Evolutionary conservation across 2,888 invertebrate genomes (phyloP).

Genomic region (Hartigia nigra): DNA sequence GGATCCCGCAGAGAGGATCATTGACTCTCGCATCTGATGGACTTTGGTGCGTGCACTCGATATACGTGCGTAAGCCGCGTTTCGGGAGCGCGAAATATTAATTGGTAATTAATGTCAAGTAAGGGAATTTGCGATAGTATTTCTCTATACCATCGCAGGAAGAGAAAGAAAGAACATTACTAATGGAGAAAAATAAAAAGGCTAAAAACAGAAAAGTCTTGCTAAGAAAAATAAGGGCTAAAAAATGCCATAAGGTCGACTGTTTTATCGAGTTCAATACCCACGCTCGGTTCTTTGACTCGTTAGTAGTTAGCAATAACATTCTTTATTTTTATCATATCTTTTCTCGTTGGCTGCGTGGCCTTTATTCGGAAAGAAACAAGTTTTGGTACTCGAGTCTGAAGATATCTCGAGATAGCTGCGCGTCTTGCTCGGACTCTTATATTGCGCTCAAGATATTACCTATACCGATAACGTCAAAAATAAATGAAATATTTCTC

Average conservation of each 20-base stretch:
- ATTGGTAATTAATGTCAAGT: slow-evolving; percentile 55
- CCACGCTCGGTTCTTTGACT: slow-evolving; percentile 57
- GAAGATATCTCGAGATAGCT: slow-evolving; percentile 57
- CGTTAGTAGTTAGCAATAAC: slow-evolving; percentile 63
- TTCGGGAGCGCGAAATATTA: slow-evolving; percentile 38
- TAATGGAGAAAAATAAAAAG: slow-evolving; percentile 2
- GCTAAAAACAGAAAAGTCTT: slow-evolving; percentile 15
- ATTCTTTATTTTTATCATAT: slow-evolving; percentile 63
- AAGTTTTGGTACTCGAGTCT: slow-evolving; percentile 63
- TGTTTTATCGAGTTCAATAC: slow-evolving; percentile 52
- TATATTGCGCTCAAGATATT: slow-evolving; percentile 43
- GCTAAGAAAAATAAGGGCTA: slow-evolving; percentile 25
- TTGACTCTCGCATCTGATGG: neutral
- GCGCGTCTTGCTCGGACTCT: slow-evolving; percentile 43
- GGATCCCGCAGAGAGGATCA: neutral
- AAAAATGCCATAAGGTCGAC: slow-evolving; percentile 40
- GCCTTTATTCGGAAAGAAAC: slow-evolving; percentile 60
- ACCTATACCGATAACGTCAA: slow-evolving; percentile 35
- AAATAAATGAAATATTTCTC: slow-evolving; percentile 11
- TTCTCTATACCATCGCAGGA: neutral
- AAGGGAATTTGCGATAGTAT: slow-evolving; percentile 53
- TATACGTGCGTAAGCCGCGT: neutral
- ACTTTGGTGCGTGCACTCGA: neutral
- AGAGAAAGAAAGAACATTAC: neutral
- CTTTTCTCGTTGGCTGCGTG: slow-evolving; percentile 42